Evolutionary conservation across 2,797 vertebrate species (phyloP).

Genomic region (Loris lydekkerianus): DNA sequence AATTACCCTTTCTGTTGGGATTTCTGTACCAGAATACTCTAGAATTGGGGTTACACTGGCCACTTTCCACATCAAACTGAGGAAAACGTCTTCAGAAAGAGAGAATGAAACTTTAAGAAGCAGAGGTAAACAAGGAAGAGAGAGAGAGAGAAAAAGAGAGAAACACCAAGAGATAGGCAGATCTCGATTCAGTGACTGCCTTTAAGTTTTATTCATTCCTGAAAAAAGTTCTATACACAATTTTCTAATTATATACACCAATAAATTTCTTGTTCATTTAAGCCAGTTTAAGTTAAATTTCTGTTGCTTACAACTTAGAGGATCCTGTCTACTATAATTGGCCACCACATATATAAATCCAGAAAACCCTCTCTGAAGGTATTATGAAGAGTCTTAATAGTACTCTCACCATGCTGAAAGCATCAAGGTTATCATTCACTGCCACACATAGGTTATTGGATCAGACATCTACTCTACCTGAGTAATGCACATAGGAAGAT

Average conservation of each 20-base stretch:
- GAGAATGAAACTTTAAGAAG: background rate
- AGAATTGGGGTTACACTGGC: background rate
- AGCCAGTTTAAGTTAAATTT: slow-evolving; percentile 19
- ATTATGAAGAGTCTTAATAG: background rate
- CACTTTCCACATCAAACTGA: background rate
- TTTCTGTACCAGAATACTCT: slow-evolving; percentile 42
- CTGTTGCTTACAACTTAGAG: background rate
- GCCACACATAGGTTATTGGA: background rate
- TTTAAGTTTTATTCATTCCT: slow-evolving; percentile 41
- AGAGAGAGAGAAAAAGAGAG: background rate
- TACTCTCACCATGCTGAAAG: background rate
- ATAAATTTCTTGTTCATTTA: background rate
- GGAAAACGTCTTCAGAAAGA: background rate
- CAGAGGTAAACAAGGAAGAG: background rate
- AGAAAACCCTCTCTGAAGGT: background rate
- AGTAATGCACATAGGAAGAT: background rate
- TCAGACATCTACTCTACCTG: background rate
- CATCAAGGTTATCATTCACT: background rate
- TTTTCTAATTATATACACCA: background rate
- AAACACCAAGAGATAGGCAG: background rate
- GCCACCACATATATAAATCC: background rate
- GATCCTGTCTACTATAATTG: background rate
- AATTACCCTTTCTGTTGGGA: slow-evolving; percentile 4
- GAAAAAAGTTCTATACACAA: background rate
- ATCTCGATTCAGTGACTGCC: background rate